A percentile compares a stretch with the other conserved stretches of the same genome.
Evolutionary conservation across 1,140 invertebrate species (phyloP).

Genomic region (Drosophila busckii): DNA sequence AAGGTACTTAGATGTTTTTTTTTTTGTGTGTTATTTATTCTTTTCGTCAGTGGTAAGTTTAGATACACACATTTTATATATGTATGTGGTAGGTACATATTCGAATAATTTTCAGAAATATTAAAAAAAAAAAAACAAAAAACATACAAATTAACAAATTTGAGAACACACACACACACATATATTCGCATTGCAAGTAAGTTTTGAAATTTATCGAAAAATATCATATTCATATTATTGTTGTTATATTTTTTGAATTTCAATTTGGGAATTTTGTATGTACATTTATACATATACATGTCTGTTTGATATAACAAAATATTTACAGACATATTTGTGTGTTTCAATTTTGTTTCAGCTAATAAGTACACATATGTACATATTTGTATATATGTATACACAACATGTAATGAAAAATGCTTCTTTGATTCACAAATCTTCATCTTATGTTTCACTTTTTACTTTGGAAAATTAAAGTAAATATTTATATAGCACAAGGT

Average conservation of each 20-base stretch:
- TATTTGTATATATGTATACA: slow-evolving; percentile 6
- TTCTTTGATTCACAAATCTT: slow-evolving; percentile 27
- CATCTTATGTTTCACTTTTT: slow-evolving; percentile 11
- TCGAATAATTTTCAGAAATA: slow-evolving; percentile 37
- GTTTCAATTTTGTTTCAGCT: no score
- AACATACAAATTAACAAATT: neutral
- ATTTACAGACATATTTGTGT: no score
- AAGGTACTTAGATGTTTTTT: slow-evolving; percentile 69
- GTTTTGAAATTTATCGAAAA: no score
- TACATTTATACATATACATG: slow-evolving; percentile 2
- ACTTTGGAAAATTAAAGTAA: slow-evolving; percentile 55
- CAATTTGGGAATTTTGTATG: no score
- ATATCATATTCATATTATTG: no score
- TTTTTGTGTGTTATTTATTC: slow-evolving; percentile 43
- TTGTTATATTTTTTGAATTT: no score
- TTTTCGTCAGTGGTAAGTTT: slow-evolving; percentile 55
- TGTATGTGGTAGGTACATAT: slow-evolving; percentile 56
- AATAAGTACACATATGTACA: no score
- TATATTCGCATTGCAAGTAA: no score
- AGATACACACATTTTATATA: slow-evolving; percentile 10
- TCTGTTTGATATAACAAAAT: no score
- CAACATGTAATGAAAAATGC: slow-evolving; percentile 50
- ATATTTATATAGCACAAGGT: slow-evolving; percentile 64
- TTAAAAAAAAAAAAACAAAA: slow-evolving; percentile 1
- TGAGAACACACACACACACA: slow-evolving; percentile 4